Evolutionary conservation across 2,797 vertebrate species (phyloP).

Genomic region (Hybognathus amarus): DNA sequence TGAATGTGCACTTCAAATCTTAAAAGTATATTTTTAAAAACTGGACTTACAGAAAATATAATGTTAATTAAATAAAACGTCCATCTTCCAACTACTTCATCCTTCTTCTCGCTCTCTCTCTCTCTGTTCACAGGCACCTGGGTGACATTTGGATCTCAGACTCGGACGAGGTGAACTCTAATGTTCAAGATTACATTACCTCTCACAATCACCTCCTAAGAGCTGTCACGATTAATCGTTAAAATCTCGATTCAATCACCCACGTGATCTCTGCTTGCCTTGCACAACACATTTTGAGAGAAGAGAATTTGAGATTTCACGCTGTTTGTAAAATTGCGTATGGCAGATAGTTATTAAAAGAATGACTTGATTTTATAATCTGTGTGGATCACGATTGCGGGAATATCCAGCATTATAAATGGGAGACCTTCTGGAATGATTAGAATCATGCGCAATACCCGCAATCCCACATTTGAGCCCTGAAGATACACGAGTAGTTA

Average conservation of each 20-base stretch:
- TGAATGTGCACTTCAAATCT: neutral
- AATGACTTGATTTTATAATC: no score
- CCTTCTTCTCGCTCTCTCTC: neutral
- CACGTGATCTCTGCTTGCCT: no score
- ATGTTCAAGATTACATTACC: neutral
- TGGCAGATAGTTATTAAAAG: no score
- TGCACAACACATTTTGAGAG: no score
- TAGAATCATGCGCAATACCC: no score
- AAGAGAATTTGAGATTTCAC: no score
- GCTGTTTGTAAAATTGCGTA: no score
- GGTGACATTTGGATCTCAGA: conserved; percentile 94
- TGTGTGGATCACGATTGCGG: no score
- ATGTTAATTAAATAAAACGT: neutral
- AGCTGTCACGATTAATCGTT: neutral
- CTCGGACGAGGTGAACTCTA: conserved; percentile 86
- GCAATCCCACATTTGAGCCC: no score
- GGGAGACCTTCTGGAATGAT: no score
- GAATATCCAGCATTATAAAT: no score
- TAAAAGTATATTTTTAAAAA: neutral
- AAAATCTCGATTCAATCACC: neutral
- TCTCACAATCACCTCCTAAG: neutral
- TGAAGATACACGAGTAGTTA: no score
- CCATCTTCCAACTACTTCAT: neutral
- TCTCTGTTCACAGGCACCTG: conserved; percentile 82
- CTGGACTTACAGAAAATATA: neutral